Base-by-base conservation (phyloP, 2,888 invertebrate species). In the Diarsia mendica region DNA sequence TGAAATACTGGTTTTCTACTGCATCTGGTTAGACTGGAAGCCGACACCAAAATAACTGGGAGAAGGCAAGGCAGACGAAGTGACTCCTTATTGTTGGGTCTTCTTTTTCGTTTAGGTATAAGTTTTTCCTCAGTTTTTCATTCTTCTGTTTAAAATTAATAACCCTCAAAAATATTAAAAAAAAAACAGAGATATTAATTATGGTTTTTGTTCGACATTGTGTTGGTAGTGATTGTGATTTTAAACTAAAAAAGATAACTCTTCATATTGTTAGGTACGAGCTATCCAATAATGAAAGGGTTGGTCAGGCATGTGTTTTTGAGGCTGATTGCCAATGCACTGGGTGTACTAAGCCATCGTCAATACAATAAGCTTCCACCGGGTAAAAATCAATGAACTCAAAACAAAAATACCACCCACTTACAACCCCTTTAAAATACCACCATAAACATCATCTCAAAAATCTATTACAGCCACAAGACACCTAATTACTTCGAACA, bases 401-500 rank as follows among this genome's bases (percentile, higher is more conserved):
- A 48, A 28, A 1, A 55, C 13, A 55, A 8, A 68, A 77, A 68
- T 61, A 28, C 39, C 28, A 70, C 5, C 39, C 46, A 53, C n/a
- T 18, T 46, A 70, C 39, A n/a, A 33, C 9, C 13, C 18, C 28
- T 64, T 39, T 63, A 55, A 79, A 79, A 63, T 11, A 39, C n/a
- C 20, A 69, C n/a, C 46, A 63, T 44, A 79, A 79, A 76, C 23
- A 79, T 55, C 10, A 72, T 48, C 20, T 51, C 3, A 49, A 20
- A 9, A 53, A 58, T 58, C 44, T 55, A 64, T 71, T 74, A 74
- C 48, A 0, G 55, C 48, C 44, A 53, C 53, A 68, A 65, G 67
- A 65, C 60, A 79, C 48, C 67, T 44, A 83, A 70, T 83, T 84
- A 80, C 23, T 58, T 49, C 28, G 18, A 60, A 68, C 70, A 74